phyloP scores from a whole-genome alignment of 2,888 invertebrate genomes.

The Dicycla oo region DNA sequence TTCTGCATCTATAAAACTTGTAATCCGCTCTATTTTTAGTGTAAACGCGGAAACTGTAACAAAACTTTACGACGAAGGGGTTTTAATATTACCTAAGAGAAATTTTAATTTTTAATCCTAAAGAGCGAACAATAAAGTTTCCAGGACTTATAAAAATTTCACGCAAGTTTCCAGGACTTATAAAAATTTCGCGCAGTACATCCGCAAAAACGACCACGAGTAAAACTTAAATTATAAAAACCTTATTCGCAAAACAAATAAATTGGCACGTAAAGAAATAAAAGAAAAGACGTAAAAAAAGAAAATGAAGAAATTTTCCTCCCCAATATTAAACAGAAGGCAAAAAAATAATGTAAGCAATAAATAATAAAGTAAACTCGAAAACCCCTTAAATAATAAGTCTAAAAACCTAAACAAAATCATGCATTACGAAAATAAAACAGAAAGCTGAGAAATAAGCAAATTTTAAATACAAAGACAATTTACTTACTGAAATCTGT shows the following conservation, averaged over 20 bases:
- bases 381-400: background rate
- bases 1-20: background rate
- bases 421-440: constrained; percentile 12
- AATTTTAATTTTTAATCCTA: too few species aligned
- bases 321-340: background rate
- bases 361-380: background rate
- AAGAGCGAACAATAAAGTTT: background rate
- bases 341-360: background rate
- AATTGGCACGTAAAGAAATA: background rate
- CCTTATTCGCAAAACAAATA: background rate
- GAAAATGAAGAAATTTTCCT: background rate
- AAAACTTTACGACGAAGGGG: background rate
- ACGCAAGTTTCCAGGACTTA: background rate
- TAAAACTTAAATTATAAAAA: background rate
- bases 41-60: background rate
- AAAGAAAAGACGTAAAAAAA: background rate
- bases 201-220: background rate
- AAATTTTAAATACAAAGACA: constrained; percentile 1
- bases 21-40: background rate
- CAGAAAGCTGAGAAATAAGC: constrained; percentile 18
- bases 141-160: background rate
- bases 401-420: constrained; percentile 22
- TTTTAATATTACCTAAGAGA: background rate
- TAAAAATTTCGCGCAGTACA: background rate
- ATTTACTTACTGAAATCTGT: constrained; percentile 36